Conservation (phyloP, 92 coral and sea anemone genomes). For the Palythoa heliodiscus region DNA sequence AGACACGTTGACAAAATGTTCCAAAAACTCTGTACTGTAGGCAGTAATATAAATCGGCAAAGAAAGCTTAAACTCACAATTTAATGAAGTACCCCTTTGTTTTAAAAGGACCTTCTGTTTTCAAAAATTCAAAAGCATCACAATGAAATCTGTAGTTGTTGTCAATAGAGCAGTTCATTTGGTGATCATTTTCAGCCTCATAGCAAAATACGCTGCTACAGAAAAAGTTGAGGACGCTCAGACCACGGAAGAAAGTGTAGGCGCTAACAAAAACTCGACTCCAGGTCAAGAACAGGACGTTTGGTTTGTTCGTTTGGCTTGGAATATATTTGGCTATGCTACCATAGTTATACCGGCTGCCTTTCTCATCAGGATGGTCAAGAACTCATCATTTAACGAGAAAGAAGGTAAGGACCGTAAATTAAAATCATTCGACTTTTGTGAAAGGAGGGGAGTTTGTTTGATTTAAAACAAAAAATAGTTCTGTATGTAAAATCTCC, state of each 20-base stretch:
- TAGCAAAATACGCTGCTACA: background rate
- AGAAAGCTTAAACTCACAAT: background rate
- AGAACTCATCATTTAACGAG: conserved; percentile 91
- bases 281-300: conserved; percentile 39
- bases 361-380: conserved; percentile 78
- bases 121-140: background rate
- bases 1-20: conserved; percentile 34
- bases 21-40: background rate
- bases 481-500: too few relatives aligned
- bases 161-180: conserved; percentile 16
- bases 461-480: too few relatives aligned
- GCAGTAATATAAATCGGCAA: background rate
- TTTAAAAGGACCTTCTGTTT: background rate
- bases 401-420: conserved; percentile 55
- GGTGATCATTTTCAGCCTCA: background rate
- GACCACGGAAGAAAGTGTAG: background rate
- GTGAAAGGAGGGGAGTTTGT: too few relatives aligned
- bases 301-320: conserved; percentile 75
- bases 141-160: conserved; percentile 5
- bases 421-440: too few relatives aligned
- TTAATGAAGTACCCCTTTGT: background rate
- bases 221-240: background rate
- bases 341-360: conserved; percentile 85
- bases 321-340: conserved; percentile 96
- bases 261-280: background rate